Evolutionary conservation across 2,888 invertebrate species (phyloP), one percentile per base, ranked within the genome.

Genomic region (Leptodirus hochenwartii): DNA sequence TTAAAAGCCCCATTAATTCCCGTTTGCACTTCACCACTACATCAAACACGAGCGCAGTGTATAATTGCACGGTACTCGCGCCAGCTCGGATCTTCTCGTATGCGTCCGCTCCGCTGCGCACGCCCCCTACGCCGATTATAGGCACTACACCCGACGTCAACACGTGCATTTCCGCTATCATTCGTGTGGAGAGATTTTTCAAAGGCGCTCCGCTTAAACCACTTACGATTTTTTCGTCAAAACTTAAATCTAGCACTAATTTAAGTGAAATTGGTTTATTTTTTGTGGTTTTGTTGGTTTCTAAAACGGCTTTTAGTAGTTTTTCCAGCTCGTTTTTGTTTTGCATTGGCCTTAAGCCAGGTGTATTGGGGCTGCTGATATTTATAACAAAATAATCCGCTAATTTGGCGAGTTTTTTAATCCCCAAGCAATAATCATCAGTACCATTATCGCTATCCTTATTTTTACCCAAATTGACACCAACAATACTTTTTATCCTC

Each of bases 301-400:
- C 41, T 5, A 72, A 48, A 0, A 82, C 59, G 25, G 57, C 60
- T 22, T 51, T 57, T 5, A 95, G 50, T 6, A 96, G 58, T 34
- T 66, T 54, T 41, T 70, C 63, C 3, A 96, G 54, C 39, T 77
- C 68, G 26, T 76, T 62, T 52, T 78, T 80, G 15, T 61, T 64
- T 53, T 96, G 96, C 48, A 93, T 58, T 33, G 69, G 62, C 33
- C 95, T 63, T 28, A 98, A 58, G 1, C 91, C 91, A 2, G 87
- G 84, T 1, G 96, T 98, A 49, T 98, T 98, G 1, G 96, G 96
- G 53, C 95, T 80, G 49, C 91, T 93, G 4, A 98, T 64, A 56
- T 99, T 98, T 34, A 99, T 76, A 1, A 96, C 96, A 44, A 96
- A 69, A 56, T 98, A 98, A 57, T 96, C 93, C 2, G 91, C 87